Evolutionary conservation across 2,113 vertebrate genomes (phyloP), one percentile per base, ranked within the genome.

Genomic region (Sinocyclocheilus maitianheensis): DNA sequence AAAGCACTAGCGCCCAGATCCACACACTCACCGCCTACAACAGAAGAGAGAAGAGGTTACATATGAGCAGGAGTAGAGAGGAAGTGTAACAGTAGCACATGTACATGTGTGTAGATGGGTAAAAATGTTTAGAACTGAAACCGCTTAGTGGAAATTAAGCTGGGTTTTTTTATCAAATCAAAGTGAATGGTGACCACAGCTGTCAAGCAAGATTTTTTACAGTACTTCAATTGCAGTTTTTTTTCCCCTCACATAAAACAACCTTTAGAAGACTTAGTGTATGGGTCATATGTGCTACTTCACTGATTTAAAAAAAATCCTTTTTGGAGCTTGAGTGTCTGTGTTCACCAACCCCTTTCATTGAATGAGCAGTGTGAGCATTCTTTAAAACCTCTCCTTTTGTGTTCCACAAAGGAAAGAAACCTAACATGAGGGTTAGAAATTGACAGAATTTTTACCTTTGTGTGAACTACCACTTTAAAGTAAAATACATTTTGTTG

Each of bases 1-100:
- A 98, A 94, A 4, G 97, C 97, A 77, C 97, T 98, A 88, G 97
- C 97, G 65, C 98, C 97, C 0, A 98, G 97, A 87, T 99, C 99
- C 92, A 97, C 95, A 89, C 98, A 99, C 0, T 97, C 97, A 0
- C 97, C 98, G 75, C 97, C 98, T 99, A 91, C 94, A 96, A 86
- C 92, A 94, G 88, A 95, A 96, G 82, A 96, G 92, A 91, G 96
- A 95, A 96, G 92, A 24, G 78, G 48, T 18, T 34, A 55, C 14
- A 53, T 55, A 30, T 11, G 48, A 77, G 76, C 26, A 53, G 48
- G 48, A 53, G 75, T 16, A 48, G 48, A 55, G 48, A 16, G 13
- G 48, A 20, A 55, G 1, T 7, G 4, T 14, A n/a, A 30, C 48
- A 77, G 12, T 10, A 77, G 46, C 14, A 48, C n/a, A 46, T n/a